Conservation (phyloP, 2,113 vertebrate species). For the Martes martes region DNA sequence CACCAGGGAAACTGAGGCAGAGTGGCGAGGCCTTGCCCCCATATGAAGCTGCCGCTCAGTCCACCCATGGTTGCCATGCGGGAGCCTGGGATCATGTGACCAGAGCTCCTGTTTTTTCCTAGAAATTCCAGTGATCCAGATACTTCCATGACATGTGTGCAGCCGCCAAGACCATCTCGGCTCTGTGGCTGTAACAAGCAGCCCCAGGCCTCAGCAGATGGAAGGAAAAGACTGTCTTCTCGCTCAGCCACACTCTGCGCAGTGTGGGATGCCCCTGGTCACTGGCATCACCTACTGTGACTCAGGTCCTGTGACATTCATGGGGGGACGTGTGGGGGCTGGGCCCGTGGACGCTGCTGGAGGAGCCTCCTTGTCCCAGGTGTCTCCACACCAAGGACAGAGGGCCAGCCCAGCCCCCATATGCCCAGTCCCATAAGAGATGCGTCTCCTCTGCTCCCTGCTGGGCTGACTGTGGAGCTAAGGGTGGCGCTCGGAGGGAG, state of each 20-base stretch:
- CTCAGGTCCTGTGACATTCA: accelerated
- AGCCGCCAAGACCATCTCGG: background rate
- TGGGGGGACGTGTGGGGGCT: background rate
- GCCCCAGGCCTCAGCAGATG: background rate
- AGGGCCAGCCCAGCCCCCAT: background rate
- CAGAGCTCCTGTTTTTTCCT: background rate
- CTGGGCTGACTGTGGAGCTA: background rate
- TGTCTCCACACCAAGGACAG: background rate
- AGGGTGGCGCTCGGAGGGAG: background rate
- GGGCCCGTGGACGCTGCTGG: background rate
- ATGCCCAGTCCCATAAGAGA: background rate
- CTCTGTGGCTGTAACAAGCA: background rate
- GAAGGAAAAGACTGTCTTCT: background rate
- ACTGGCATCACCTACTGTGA: background rate
- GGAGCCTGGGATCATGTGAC: background rate
- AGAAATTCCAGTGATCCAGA: background rate
- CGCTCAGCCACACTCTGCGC: background rate
- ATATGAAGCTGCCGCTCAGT: background rate
- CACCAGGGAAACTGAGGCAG: background rate
- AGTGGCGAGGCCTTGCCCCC: background rate
- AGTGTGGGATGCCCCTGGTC: background rate
- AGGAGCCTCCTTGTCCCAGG: background rate
- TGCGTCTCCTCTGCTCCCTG: background rate
- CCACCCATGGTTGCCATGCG: background rate
- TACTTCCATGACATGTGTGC: background rate